Conservation (phyloP, 64 coral and sea anemone species). For the Platygyra sinensis region DNA sequence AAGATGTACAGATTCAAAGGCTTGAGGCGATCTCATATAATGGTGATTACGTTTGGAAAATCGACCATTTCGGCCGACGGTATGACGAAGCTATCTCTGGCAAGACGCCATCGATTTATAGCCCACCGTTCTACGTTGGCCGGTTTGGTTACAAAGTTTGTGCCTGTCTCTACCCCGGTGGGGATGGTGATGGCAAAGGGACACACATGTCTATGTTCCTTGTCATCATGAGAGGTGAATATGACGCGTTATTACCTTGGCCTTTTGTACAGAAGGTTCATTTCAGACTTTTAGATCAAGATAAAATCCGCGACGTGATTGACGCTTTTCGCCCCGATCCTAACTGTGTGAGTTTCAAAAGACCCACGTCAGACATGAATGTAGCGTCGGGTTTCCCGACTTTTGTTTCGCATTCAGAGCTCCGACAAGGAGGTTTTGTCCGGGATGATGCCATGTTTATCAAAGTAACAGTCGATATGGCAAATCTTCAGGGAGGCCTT, state of each 20-base stretch:
- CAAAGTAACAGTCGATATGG: slow-evolving; percentile 47
- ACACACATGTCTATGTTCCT: slow-evolving; percentile 58
- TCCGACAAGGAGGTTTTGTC: slow-evolving; percentile 24
- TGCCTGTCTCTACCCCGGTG: slow-evolving; percentile 54
- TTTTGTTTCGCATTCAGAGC: slow-evolving; percentile 25
- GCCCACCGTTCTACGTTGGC: slow-evolving; percentile 56
- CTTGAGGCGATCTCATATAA: slow-evolving; percentile 56
- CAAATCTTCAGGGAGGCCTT: background rate
- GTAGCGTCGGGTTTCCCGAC: slow-evolving; percentile 49
- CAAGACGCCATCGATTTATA: slow-evolving; percentile 51
- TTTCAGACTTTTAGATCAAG: slow-evolving; percentile 61
- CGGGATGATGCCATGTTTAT: slow-evolving; percentile 61
- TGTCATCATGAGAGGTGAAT: slow-evolving; percentile 66
- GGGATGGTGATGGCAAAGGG: slow-evolving; percentile 59
- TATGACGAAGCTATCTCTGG: slow-evolving; percentile 43
- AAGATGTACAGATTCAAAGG: slow-evolving; percentile 31
- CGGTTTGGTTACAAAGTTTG: slow-evolving; percentile 67
- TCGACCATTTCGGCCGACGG: slow-evolving; percentile 44
- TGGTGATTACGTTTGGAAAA: slow-evolving; percentile 54
- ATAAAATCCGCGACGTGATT: slow-evolving; percentile 30
- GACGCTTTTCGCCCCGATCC: slow-evolving; percentile 58
- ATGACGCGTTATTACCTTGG: slow-evolving; percentile 54
- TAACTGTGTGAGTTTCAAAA: slow-evolving; percentile 41
- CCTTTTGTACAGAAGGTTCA: slow-evolving; percentile 62
- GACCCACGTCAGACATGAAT: slow-evolving; percentile 58